Evolutionary conservation across 2,113 vertebrate species (phyloP).

Genomic region (Limnothrissa miodon): DNA sequence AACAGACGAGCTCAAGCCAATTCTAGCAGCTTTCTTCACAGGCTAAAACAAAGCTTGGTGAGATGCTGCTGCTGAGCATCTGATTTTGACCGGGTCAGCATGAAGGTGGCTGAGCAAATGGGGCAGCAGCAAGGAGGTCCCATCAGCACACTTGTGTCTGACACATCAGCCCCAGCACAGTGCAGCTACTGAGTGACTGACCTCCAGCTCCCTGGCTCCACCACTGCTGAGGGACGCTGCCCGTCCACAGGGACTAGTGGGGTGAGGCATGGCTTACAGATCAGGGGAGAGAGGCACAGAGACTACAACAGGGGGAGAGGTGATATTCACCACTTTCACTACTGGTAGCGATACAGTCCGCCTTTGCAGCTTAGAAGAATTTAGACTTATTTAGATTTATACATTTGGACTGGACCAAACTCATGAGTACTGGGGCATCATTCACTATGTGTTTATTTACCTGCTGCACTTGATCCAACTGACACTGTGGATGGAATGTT

Average conservation of each 20-base stretch:
- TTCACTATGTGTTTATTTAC: conserved; percentile 35
- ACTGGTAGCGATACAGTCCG: conserved; percentile 46
- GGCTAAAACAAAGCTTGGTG: neutral
- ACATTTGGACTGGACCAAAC: conserved; percentile 41
- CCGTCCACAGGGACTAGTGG: neutral
- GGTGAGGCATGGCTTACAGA: conserved; percentile 5
- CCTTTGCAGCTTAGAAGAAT: conserved; percentile 33
- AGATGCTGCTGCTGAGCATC: neutral
- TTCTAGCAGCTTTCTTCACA: neutral
- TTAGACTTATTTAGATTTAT: conserved; percentile 24
- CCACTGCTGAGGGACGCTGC: neutral
- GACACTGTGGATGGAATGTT: conserved; percentile 27
- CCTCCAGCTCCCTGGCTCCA: neutral
- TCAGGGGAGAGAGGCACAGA: neutral
- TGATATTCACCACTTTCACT: conserved; percentile 36
- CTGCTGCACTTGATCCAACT: conserved; percentile 26
- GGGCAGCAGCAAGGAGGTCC: neutral
- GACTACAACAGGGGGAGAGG: neutral
- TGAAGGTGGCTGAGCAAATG: neutral
- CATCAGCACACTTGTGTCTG: neutral
- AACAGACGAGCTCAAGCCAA: neutral
- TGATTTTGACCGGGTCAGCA: neutral
- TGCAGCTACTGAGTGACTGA: neutral
- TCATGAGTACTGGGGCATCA: conserved; percentile 39
- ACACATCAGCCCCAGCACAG: neutral